Base-by-base conservation (phyloP, 2,797 vertebrate species). In the Percopsis omiscomaycus region DNA sequence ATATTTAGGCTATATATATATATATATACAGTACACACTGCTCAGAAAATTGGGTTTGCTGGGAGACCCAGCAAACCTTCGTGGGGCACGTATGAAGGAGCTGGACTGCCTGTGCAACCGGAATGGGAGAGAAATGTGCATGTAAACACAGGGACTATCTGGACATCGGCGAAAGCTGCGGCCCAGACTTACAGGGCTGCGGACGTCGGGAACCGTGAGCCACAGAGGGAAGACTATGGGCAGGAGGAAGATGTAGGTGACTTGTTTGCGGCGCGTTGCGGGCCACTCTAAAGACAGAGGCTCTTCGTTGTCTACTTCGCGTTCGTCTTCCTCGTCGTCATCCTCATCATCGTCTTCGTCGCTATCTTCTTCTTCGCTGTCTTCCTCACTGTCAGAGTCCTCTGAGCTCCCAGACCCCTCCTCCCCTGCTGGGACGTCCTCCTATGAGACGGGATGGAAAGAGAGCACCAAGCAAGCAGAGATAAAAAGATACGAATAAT, bases 241-340 rank as follows among this genome's bases (percentile, higher is more conserved):
- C 69, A 99, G 87, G 59, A 99, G 92, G 74, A 98, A 88, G 59
- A 98, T 92, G 89, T 94, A 99, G 51, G 95, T 93, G 63, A 90
- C 93, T 88, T 95, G 96, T 87, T 97, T 98, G 50, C 86, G 89
- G 46, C 61, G 85, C 0, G 92, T 95, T 66, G 94, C 92, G 0
- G 97, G 97, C 97, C 97, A 99, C 66, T 93, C 86, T 56, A 99
- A 91, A 67, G 96, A 95, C 77, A 99, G 85, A 3, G 97, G 97
- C 76, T 96, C 91, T 0, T 91, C 83, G 0, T 83, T 86, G 0
- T 86, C 57, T 0, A 85, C 49, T 0, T 89, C 73, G 1, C 71
- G 3, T 1, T 83, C 82, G 0, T 90, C 91, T 0, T 89, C 89
- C 0, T 90, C 90, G 74, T 90, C 89, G 0, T 91, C 91, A 0